Conservation (phyloP, 2,888 invertebrate genomes). For the Gandaritis pyraliata region DNA sequence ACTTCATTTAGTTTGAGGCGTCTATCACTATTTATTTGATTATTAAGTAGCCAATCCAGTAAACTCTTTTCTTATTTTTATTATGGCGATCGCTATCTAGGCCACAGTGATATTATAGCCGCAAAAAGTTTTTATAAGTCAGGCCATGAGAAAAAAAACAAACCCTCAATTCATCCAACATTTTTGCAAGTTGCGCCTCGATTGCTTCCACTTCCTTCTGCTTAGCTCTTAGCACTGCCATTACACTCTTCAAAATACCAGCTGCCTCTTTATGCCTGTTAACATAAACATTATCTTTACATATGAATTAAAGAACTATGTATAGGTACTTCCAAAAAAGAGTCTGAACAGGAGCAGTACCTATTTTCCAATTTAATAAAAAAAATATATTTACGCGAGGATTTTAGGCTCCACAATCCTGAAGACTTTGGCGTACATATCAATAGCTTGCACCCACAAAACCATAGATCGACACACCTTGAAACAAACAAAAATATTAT, state of each 20-base stretch:
- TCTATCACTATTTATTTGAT: too few species aligned
- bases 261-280: constrained; percentile 91
- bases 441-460: constrained; percentile 96
- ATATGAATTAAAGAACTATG: too few species aligned
- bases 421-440: constrained; percentile 94
- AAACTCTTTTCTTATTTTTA: too few species aligned
- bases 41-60: too few species aligned
- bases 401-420: constrained; percentile 95
- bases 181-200: constrained; percentile 90
- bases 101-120: too few species aligned
- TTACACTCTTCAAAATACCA: constrained; percentile 89
- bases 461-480: constrained; percentile 96
- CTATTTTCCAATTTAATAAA: too few species aligned
- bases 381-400: constrained; percentile 83
- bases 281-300: too few species aligned
- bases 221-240: constrained; percentile 90
- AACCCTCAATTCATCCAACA: constrained; percentile 89
- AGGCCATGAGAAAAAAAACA: background rate
- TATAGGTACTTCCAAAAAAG: too few species aligned
- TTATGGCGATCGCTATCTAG: too few species aligned
- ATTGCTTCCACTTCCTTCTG: constrained; percentile 92
- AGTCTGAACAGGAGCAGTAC: too few species aligned
- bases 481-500: constrained; percentile 63
- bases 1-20: too few species aligned
- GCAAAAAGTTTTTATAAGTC: too few species aligned